Evolutionary conservation across 2,888 invertebrate genomes (phyloP), one percentile per base, ranked within the genome.

Genomic region (Poecilobothrus nobilitatus): DNA sequence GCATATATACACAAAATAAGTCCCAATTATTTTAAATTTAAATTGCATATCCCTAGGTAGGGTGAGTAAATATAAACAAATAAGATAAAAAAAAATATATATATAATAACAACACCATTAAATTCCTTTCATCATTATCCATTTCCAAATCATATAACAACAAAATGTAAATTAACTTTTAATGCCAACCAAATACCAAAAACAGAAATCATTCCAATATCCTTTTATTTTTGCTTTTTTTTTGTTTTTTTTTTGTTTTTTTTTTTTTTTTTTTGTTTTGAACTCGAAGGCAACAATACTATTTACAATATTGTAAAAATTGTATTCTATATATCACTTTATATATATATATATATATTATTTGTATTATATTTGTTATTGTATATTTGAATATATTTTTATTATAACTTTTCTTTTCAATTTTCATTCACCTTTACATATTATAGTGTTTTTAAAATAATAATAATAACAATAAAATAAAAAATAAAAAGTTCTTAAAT

Each of bases 111-210:
- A 37, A 37, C 10, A 37, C 37, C 37, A 8, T 10, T 37, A 18
- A n/a, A 53, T 12, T 53, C 15, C 53, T 53, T 12, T 53, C 18
- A 53, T 18, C 53, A 53, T 53, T 53, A 53, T 53, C 53, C 53
- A 12, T 53, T 53, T 53, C 53, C 53, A 53, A 53, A 5, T 53
- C 15, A 53, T 53, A 53, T 53, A 12, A 37, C 37, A 27, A 53
- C 53, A 53, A 53, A 53, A 53, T 53, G 53, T 18, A 53, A 53
- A 53, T 53, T 53, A 53, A 53, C 53, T 53, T 53, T 53, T 53
- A 53, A 53, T 53, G 18, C 18, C 6, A 53, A 53, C 9, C 15
- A 53, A 18, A 53, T 6, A 53, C 15, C 15, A 53, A 53, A 15
- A 53, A 18, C 18, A 53, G 18, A 53, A 53, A 12, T 53, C n/a